Evolutionary conservation across 92 coral and sea anemone species (phyloP).

Genomic region (Paramuricea clavata): DNA sequence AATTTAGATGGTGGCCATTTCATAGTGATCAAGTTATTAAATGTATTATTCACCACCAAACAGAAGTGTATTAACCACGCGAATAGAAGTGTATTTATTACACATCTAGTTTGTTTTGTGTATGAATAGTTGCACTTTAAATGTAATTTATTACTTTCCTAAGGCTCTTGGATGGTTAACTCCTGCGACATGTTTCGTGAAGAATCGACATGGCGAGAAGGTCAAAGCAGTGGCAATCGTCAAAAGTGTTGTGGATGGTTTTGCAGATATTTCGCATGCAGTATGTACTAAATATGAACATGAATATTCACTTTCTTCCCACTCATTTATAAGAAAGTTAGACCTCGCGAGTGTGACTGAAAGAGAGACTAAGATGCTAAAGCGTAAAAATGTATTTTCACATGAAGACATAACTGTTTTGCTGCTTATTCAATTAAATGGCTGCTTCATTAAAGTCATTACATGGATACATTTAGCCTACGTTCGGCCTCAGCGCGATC

Average conservation of each 20-base stretch:
- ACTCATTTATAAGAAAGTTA: neutral
- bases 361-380: neutral
- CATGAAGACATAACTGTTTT: too few species aligned
- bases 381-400: too few species aligned
- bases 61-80: too few species aligned
- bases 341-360: neutral
- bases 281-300: conserved; percentile 4
- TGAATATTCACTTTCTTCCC: neutral
- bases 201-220: neutral
- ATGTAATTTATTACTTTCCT: too few species aligned
- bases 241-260: conserved; percentile 28
- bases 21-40: too few species aligned
- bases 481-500: too few species aligned
- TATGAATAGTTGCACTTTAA: neutral
- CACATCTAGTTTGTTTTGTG: neutral
- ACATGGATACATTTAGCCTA: too few species aligned
- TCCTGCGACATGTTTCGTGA: neutral
- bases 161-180: conserved; percentile 34
- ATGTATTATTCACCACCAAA: too few species aligned
- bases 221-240: conserved; percentile 46
- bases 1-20: neutral
- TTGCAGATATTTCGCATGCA: conserved; percentile 36
- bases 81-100: too few species aligned
- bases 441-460: too few species aligned
- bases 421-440: too few species aligned